phyloP scores from a whole-genome alignment of 2,797 vertebrate genomes.

The Petrocephalus schoutedeni region DNA sequence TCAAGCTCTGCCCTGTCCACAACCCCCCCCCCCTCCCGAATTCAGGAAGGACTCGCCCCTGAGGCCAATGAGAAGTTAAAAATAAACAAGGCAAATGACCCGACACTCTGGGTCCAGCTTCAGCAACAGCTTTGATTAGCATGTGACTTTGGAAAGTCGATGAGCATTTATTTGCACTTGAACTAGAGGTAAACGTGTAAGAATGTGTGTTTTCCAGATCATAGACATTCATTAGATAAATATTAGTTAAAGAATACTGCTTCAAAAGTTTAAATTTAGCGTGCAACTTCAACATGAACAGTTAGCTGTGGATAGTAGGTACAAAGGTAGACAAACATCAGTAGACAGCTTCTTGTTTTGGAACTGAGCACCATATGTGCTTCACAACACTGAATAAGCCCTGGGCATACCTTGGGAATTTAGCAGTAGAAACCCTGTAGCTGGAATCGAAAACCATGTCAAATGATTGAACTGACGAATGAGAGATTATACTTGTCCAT shows the following conservation, averaged over 20 bases:
- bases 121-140: neutral
- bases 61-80: constrained; percentile 89
- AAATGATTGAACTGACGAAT: neutral
- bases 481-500: neutral
- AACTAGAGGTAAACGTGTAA: constrained; percentile 1
- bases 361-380: constrained; percentile 42
- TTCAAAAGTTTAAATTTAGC: neutral
- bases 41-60: constrained; percentile 83
- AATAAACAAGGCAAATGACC: constrained; percentile 85
- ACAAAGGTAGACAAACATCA: neutral
- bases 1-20: constrained; percentile 78
- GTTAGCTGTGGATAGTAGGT: neutral
- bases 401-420: neutral
- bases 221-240: neutral
- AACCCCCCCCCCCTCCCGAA: constrained; percentile 49
- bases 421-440: neutral
- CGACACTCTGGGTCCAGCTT: neutral
- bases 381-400: neutral
- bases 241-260: neutral
- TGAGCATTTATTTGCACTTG: constrained; percentile 12
- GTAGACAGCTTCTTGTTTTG: constrained; percentile 32
- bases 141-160: neutral
- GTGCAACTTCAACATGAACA: neutral
- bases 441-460: neutral
- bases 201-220: neutral